Evolutionary conservation across 2,797 vertebrate species (phyloP).

Genomic region (Melanotaenia nigrans): DNA sequence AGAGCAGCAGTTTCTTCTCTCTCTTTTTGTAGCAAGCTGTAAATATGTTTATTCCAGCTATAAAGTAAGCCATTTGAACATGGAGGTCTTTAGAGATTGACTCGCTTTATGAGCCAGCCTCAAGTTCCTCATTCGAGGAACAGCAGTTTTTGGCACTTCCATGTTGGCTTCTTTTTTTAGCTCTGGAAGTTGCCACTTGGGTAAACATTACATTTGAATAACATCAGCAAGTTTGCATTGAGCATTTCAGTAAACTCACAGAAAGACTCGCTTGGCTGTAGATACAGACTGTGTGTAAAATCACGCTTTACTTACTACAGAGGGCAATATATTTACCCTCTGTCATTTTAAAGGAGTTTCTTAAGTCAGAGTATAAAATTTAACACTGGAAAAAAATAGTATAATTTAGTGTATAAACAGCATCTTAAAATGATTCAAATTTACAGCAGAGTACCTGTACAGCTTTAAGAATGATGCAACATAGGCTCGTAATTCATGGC

Average conservation of each 20-base stretch:
- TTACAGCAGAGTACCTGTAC: neutral
- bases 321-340: neutral
- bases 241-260: neutral
- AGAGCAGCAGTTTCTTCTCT: neutral
- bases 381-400: neutral
- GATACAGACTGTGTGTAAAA: neutral
- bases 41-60: neutral
- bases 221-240: neutral
- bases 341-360: neutral
- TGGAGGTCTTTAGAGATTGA: neutral
- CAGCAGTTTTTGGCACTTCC: neutral
- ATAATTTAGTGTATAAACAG: neutral
- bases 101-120: neutral
- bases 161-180: neutral
- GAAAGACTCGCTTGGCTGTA: neutral
- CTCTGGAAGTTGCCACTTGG: slow-evolving; percentile 3
- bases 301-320: neutral
- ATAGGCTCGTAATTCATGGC: neutral
- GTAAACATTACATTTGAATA: slow-evolving; percentile 4
- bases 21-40: neutral
- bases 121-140: neutral
- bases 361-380: neutral
- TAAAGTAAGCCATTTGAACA: neutral
- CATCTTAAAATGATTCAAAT: neutral
- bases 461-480: neutral